phyloP scores from a whole-genome alignment of 1,140 invertebrate species.

The Caenorhabditis briggsae region DNA sequence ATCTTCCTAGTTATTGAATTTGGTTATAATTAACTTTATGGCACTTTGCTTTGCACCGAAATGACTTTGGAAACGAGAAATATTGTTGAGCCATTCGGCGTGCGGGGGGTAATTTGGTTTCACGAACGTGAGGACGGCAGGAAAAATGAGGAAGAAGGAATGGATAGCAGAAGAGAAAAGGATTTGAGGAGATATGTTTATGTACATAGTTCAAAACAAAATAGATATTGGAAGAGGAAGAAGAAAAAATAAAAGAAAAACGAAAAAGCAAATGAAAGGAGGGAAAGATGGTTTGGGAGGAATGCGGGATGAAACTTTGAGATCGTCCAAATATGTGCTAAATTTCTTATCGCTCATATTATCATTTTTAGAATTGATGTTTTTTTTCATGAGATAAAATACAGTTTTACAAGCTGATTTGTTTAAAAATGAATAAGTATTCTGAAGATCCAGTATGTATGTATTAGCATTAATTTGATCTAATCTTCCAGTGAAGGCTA shows the following conservation, averaged over 20 bases:
- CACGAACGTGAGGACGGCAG: not conserved
- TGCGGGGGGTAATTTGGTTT: conserved; percentile 20
- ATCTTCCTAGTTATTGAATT: not conserved
- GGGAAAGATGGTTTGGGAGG: not conserved
- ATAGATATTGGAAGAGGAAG: not conserved
- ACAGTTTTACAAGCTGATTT: no score
- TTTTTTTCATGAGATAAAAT: no score
- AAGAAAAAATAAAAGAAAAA: not conserved
- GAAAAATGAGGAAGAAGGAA: conserved; percentile 1
- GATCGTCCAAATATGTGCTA: not conserved
- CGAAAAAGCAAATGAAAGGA: not conserved
- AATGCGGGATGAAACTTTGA: not conserved
- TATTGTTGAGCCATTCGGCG: not conserved
- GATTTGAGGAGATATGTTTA: conserved; percentile 38
- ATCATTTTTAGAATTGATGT: not conserved
- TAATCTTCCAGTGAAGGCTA: no score
- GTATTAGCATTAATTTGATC: no score
- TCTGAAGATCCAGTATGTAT: no score
- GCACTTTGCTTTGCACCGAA: conserved; percentile 5
- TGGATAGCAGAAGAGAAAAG: not conserved
- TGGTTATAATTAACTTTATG: conserved; percentile 50
- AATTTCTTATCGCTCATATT: not conserved
- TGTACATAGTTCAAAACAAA: conserved; percentile 44
- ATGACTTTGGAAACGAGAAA: conserved; percentile 19
- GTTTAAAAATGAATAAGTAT: not conserved